Percentiles rank a stretch among this genome's conserved stretches.
Evolutionary conservation across 1,140 invertebrate genomes (phyloP).

Genomic region (Drosophila rufa): DNA sequence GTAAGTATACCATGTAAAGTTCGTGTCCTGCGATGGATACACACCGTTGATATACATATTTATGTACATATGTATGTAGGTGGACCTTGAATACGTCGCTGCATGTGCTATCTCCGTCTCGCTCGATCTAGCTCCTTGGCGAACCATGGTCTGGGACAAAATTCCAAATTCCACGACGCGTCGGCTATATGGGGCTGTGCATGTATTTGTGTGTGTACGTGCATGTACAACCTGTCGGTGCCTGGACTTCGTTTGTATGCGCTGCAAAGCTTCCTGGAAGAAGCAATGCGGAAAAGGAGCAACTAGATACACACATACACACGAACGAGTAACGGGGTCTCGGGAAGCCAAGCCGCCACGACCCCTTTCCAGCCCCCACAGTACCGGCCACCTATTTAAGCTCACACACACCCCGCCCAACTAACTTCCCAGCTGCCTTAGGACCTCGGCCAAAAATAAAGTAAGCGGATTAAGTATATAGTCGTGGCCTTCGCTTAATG

Average conservation of each 20-base stretch:
- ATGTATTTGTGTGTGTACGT: slow-evolving; percentile 13
- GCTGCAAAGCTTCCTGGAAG: slow-evolving; percentile 23
- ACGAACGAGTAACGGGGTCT: slow-evolving; percentile 17
- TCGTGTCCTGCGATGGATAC: slow-evolving; percentile 36
- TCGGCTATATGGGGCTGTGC: neutral
- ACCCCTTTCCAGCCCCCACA: neutral
- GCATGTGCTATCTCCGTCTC: slow-evolving; percentile 4
- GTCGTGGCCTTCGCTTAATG: neutral
- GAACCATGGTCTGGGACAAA: slow-evolving; percentile 79
- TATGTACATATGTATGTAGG: slow-evolving; percentile 30
- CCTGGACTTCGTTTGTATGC: neutral
- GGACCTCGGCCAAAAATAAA: neutral
- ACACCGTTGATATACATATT: slow-evolving; percentile 6
- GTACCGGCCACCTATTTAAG: neutral
- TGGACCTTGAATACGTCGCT: slow-evolving; percentile 69
- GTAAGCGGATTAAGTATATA: neutral
- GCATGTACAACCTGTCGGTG: slow-evolving; percentile 7
- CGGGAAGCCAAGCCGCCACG: neutral
- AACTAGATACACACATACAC: slow-evolving; percentile 4
- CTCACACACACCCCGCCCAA: neutral
- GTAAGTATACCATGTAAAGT: slow-evolving; percentile 18
- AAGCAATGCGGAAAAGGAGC: slow-evolving; percentile 37
- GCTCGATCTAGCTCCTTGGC: neutral
- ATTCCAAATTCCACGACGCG: slow-evolving; percentile 61
- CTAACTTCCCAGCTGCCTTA: neutral